Base-by-base conservation (phyloP, 2,888 invertebrate genomes). In the Phania funesta region DNA sequence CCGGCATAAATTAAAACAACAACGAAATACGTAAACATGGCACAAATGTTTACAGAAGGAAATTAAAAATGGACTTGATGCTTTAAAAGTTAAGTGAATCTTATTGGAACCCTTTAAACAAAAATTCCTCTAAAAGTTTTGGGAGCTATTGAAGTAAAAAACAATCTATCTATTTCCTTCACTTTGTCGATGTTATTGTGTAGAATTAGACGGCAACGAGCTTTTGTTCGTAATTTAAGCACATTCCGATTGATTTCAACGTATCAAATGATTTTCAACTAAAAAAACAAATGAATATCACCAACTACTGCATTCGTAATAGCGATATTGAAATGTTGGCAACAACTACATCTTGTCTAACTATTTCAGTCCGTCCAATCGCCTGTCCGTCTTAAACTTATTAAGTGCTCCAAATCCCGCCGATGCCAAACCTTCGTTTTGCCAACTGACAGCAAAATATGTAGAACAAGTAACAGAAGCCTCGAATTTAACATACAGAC, bases 211-310 rank as follows among this genome's bases (percentile, higher is more conserved):
- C 29, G 44, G 46, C 20, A 71, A 71, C 62, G 48, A 35, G 81
- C 71, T 77, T 48, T 24, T 58, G 48, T 3, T 9, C 13, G 77
- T 58, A 70, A 75, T 78, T 78, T 82, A 70, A 78, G 70, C 75
- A 48, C 70, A 75, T 78, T 78, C 60, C 71, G 67, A 65, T 56
- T 71, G 41, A 50, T 46, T 73, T 56, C 16, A 65, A 41, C 26
- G 44, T 68, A 62, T 74, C 80, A 79, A 83, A 75, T 78, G 76
- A 84, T 84, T 84, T 84, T 78, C 82, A 83, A 84, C 83, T 83
- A 83, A 82, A 80, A 83, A 84, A n/a, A n/a, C n/a, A n/a, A 75
- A 64, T 75, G 74, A 78, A 70, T 78, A 78, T 82, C 74, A 79
- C 70, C 77, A 74, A 77, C 44, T 68, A 68, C 44, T 56, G 73